Base-by-base conservation (phyloP, 2,797 vertebrate genomes). In the Myripristis murdjan region DNA sequence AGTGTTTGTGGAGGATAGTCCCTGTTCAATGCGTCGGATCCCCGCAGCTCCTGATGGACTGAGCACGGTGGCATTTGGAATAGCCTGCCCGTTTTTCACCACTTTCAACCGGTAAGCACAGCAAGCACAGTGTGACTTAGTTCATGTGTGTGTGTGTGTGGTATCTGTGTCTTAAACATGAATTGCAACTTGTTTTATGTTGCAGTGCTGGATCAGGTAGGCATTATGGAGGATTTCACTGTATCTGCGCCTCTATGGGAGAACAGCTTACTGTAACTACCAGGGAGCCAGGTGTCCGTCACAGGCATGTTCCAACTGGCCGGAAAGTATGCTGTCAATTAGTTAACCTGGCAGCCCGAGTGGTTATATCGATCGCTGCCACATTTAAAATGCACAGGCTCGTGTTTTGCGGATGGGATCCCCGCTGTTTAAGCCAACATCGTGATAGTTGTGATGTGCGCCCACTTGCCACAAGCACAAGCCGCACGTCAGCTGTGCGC, bases 71-170 rank as follows among this genome's bases (percentile, higher is more conserved):
- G 76, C 14, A 83, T 51, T 77, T 57, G 89, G 86, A 88, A 28
- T 85, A 78, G 54, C 59, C 20, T 39, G 9, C 41, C 41, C n/a
- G 46, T 26, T 39, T 43, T 26, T 11, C 24, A 35, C 20, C 82
- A 65, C 11, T 83, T 82, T 64, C n/a, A 71, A 9, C 35, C 75
- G 89, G 92, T 93, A 88, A 92, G 90, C 49, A 57, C n/a, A n/a
- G n/a, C 63, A 22, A 1, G n/a, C 44, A 11, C 54, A 12, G 6
- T 16, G 5, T 18, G 16, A 22, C 16, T 20, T 16, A 44, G 2
- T 7, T 18, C 41, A 60, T 5, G 39, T 28, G 28, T 28, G 6
- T 28, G 1, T 33, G 6, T 33, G 33, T 1, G 15, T 0, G 52
- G 4, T 14, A 1, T 23, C 1, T 4, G 1, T 59, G 3, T 14